These are phyloP conservation scores for Nylanderia fulva DNA, from an alignment of 1,140 invertebrate genomes.

Conservation along the genomic window DNA sequence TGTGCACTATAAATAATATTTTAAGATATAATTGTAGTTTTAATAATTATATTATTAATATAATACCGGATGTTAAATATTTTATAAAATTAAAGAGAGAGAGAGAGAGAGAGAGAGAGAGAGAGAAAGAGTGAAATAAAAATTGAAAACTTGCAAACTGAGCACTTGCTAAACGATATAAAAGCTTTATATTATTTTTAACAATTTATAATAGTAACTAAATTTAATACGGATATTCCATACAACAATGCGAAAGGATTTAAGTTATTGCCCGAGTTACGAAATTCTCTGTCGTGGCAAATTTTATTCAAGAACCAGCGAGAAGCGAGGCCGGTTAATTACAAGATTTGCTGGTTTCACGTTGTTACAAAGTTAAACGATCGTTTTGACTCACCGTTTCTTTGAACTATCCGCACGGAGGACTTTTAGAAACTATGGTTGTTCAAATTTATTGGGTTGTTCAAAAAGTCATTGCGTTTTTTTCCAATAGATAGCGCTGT, in stretches of 20 bases:
- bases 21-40: background rate
- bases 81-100: background rate
- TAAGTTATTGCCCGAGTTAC: background rate
- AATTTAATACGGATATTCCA: conserved; percentile 33
- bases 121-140: no score
- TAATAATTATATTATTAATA: conserved; percentile 16
- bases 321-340: conserved; percentile 39
- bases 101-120: no score
- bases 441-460: no score
- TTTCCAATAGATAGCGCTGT: no score
- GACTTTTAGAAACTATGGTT: no score
- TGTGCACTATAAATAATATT: background rate
- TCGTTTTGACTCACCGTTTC: conserved; percentile 60
- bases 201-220: conserved; percentile 6
- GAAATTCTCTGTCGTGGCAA: conserved; percentile 35
- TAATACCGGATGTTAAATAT: background rate
- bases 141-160: no score
- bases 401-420: no score
- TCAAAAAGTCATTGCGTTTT: no score
- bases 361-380: conserved; percentile 62
- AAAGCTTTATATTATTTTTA: conserved; percentile 26
- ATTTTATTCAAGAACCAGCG: conserved; percentile 52
- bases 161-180: background rate
- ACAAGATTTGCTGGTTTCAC: conserved; percentile 47
- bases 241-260: conserved; percentile 15